Base-by-base conservation (phyloP, 92 coral and sea anemone genomes). In the Pocillopora grandis region DNA sequence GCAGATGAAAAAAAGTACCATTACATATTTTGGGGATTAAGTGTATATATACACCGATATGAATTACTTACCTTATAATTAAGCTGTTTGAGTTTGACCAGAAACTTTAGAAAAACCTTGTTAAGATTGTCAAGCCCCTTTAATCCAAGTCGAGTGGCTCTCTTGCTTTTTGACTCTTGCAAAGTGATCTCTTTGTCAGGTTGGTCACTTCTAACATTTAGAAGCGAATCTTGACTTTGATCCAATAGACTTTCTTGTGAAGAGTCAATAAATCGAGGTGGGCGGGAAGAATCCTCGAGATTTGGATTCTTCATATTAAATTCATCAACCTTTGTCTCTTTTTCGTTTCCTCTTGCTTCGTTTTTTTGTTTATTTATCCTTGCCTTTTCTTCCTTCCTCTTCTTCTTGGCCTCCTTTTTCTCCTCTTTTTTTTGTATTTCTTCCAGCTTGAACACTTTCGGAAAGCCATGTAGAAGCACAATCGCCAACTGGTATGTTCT, bases 401-500 rank as follows among this genome's bases (percentile, higher is more conserved):
- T 77, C 64, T 85, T 83, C 33, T 72, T 86, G 36, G 61, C 67
- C 10, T 36, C 33, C 61, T 70, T 81, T 58, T 88, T 80, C 49
- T 88, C 86, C 10, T 86, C 81, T 21, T 74, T 37, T 56, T 87
- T 42, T 61, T 80, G 87, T 58, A 93, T 89, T 48, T 91, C 71
- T 12, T 93, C 92, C 35, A 93, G 83, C 52, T 88, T 84, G 33
- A 90, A 88, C 20, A 91, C 80, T 57, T 88, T 90, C 15, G 97
- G 97, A 75, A 88, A 71, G n/a, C 97, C 97, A 52, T 93, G 94
- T 52, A 93, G 31, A 15, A 93, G 86, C 31, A 86, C 77, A 16
- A 88, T 86, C 21, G 85, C 94, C 12, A 80, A 61, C 73, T 93
- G 97, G 72, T 93, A 93, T 8, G 97, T 93, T 83, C 63, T 93